These are phyloP conservation scores for Drosophila grimshawi DNA, from an alignment of 1,140 invertebrate species.

Conservation along the genomic window DNA sequence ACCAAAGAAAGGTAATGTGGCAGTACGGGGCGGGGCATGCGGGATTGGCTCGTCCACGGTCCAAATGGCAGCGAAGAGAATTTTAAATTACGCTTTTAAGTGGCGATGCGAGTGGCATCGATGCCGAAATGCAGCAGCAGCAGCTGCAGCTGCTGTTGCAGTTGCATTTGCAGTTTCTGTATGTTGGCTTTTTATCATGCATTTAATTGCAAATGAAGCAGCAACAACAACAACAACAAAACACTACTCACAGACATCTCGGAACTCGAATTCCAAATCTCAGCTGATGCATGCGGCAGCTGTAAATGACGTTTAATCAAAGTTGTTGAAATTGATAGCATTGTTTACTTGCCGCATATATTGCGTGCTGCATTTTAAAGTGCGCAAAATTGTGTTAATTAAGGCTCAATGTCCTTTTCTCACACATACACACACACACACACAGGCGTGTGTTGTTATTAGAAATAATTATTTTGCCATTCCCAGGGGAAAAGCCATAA, in stretches of 20 bases:
- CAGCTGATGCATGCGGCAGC: conserved; percentile 52
- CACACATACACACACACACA: not conserved
- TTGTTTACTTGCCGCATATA: conserved; percentile 56
- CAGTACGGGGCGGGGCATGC: not conserved
- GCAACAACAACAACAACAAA: conserved; percentile 28
- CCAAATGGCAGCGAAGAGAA: conserved; percentile 80
- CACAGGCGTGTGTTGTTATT: conserved; percentile 37
- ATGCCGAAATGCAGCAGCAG: conserved; percentile 66
- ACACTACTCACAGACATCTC: conserved; percentile 62
- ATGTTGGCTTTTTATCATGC: conserved; percentile 62
- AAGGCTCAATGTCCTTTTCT: conserved; percentile 61
- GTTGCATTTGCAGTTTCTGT: conserved; percentile 9
- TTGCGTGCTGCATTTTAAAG: conserved; percentile 77
- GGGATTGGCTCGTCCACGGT: conserved; percentile 32
- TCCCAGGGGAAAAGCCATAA: conserved; percentile 53
- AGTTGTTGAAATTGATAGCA: conserved; percentile 83
- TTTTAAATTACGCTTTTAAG: conserved; percentile 83
- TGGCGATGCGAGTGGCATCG: conserved; percentile 55
- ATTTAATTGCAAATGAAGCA: conserved; percentile 83
- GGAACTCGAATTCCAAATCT: conserved; percentile 44
- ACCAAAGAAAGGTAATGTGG: conserved; percentile 51
- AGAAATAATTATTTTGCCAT: conserved; percentile 56
- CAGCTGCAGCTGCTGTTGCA: conserved; percentile 1
- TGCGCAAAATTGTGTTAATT: conserved; percentile 71
- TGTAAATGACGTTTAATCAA: conserved; percentile 83